Evolutionary conservation across 2,888 invertebrate species (phyloP).

Genomic region (Euclidia mi): DNA sequence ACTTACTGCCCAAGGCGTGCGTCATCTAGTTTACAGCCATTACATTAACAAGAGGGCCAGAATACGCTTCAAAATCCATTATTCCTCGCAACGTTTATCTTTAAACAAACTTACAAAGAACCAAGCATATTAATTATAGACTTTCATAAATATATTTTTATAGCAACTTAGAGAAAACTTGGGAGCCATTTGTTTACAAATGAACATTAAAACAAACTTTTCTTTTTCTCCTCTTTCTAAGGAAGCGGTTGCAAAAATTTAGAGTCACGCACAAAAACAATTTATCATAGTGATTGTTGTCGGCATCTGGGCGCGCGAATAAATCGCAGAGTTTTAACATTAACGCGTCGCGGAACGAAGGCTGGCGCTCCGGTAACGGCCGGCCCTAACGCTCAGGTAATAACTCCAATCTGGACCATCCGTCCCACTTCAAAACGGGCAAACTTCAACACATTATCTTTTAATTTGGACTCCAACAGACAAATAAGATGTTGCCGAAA

Average conservation of each 20-base stretch:
- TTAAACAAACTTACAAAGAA: slow-evolving; percentile 10
- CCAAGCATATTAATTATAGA: slow-evolving; percentile 40
- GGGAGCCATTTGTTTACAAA: slow-evolving; percentile 50
- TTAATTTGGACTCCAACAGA: slow-evolving; percentile 78
- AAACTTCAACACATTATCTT: slow-evolving; percentile 85
- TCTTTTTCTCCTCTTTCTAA: slow-evolving; percentile 35
- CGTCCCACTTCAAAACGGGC: slow-evolving; percentile 77
- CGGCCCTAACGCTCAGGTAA: slow-evolving; percentile 77
- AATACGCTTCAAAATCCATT: slow-evolving; percentile 16
- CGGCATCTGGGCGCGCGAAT: slow-evolving; percentile 82
- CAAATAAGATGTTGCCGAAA: slow-evolving; percentile 79
- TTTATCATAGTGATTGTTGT: slow-evolving; percentile 82
- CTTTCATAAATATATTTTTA: slow-evolving; percentile 37
- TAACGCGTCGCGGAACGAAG: slow-evolving; percentile 56
- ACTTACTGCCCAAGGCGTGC: too few relatives aligned
- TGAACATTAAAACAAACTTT: slow-evolving; percentile 56
- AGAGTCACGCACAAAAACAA: slow-evolving; percentile 73
- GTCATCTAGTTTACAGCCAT: slow-evolving; percentile 7
- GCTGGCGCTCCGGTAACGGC: slow-evolving; percentile 33
- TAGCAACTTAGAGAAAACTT: slow-evolving; percentile 49
- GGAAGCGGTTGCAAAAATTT: slow-evolving; percentile 70
- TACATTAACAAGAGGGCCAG: slow-evolving; percentile 13
- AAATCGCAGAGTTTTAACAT: slow-evolving; percentile 84
- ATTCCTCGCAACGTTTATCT: slow-evolving; percentile 8
- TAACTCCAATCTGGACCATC: slow-evolving; percentile 85